Evolutionary conservation across 2,888 invertebrate genomes (phyloP).

Genomic region (Atethmia centrago): DNA sequence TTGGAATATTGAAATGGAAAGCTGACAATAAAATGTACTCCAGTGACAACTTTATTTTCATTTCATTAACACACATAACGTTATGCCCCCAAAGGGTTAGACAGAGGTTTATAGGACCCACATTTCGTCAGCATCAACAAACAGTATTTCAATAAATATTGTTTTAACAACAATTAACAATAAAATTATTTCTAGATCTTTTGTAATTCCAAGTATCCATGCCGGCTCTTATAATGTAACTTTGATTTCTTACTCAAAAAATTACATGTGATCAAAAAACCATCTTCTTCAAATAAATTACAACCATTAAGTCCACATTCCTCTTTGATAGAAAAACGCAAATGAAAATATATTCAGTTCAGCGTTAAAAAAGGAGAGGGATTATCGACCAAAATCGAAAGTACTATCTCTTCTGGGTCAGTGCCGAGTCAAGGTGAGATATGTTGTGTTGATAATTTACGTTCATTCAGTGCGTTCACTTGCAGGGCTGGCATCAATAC

Average conservation of each 20-base stretch:
- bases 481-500: slow-evolving; percentile 42
- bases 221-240: neutral
- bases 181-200: neutral
- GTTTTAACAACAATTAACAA: neutral
- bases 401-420: slow-evolving; percentile 76
- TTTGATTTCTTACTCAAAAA: neutral
- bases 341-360: neutral
- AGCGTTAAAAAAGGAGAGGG: slow-evolving; percentile 21
- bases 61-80: neutral
- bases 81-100: too few relatives aligned
- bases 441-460: slow-evolving; percentile 54
- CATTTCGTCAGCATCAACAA: neutral
- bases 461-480: slow-evolving; percentile 44
- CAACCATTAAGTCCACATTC: neutral
- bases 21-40: neutral
- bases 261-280: neutral
- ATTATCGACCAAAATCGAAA: slow-evolving; percentile 73
- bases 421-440: slow-evolving; percentile 77
- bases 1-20: neutral
- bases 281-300: neutral
- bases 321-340: neutral
- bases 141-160: neutral
- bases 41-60: neutral
- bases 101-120: neutral
- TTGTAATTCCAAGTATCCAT: neutral